Evolutionary conservation across 2,113 vertebrate genomes (phyloP).

Genomic region (Pseudolaguvia tuberculata): DNA sequence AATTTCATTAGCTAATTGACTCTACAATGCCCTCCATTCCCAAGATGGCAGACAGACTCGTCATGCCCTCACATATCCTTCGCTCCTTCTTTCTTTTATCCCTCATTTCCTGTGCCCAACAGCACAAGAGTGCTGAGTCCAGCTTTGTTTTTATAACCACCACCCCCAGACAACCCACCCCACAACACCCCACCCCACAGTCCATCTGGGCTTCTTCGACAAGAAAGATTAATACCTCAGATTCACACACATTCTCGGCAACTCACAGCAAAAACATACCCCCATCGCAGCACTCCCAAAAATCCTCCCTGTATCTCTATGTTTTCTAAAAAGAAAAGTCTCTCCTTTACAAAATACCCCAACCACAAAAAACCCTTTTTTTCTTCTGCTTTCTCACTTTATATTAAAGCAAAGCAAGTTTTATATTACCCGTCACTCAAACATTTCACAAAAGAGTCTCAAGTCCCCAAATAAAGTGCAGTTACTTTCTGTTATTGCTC

Average conservation of each 20-base stretch:
- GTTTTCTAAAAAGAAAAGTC: slow-evolving; percentile 52
- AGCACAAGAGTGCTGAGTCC: slow-evolving; percentile 96
- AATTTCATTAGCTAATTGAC: slow-evolving; percentile 77
- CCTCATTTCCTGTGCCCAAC: slow-evolving; percentile 66
- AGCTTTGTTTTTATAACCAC: slow-evolving; percentile 86
- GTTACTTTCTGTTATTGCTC: slow-evolving; percentile 26
- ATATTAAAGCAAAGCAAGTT: slow-evolving; percentile 59
- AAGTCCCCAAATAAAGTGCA: slow-evolving; percentile 42
- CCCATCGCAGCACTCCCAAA: slow-evolving; percentile 35
- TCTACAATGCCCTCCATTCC: slow-evolving; percentile 67
- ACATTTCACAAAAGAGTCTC: slow-evolving; percentile 51
- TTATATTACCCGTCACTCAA: slow-evolving; percentile 52
- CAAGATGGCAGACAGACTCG: slow-evolving; percentile 54
- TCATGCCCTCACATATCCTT: slow-evolving; percentile 69
- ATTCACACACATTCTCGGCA: slow-evolving; percentile 53
- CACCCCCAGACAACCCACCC: too few relatives aligned
- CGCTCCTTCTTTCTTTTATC: slow-evolving; percentile 67
- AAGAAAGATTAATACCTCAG: slow-evolving; percentile 97
- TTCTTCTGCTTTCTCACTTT: too few relatives aligned
- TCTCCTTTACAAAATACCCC: too few relatives aligned
- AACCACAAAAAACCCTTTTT: background rate
- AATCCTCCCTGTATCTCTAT: slow-evolving; percentile 33
- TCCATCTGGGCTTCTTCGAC: slow-evolving; percentile 97
- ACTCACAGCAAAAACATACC: slow-evolving; percentile 40
- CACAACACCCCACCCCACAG: slow-evolving; percentile 44